phyloP scores from a whole-genome alignment of 2,888 invertebrate genomes.

The Sinhomidia bicolor region DNA sequence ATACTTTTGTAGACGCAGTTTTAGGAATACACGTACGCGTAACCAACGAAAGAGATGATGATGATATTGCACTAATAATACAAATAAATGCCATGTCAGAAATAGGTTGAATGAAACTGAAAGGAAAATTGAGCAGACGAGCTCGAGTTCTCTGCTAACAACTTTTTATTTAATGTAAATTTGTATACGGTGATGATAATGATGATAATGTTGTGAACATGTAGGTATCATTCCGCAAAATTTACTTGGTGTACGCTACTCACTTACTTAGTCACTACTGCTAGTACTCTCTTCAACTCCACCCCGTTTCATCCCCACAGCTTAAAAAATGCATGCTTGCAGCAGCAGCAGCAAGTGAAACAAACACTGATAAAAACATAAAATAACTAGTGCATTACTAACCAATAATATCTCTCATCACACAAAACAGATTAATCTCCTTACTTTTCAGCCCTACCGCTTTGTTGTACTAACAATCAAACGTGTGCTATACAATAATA shows the following conservation, averaged over 20 bases:
- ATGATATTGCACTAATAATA: not conserved
- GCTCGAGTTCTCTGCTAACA: conserved; percentile 35
- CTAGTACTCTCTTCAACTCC: not conserved
- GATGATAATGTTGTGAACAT: too few relatives aligned
- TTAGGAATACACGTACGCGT: too few relatives aligned
- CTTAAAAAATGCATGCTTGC: not conserved
- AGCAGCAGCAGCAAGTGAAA: conserved; percentile 27
- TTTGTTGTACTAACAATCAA: not conserved
- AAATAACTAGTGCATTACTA: conserved; percentile 55
- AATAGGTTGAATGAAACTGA: conserved; percentile 45
- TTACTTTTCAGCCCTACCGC: not conserved
- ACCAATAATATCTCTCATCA: conserved; percentile 26
- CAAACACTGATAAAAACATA: conserved; percentile 42
- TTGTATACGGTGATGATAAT: too few relatives aligned
- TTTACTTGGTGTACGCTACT: not conserved
- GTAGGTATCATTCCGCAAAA: too few relatives aligned
- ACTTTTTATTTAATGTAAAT: not conserved
- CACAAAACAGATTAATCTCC: conserved; percentile 14
- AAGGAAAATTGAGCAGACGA: conserved; percentile 34
- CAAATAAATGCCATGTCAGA: not conserved
- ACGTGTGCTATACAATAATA: not conserved
- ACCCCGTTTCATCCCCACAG: conserved; percentile 3
- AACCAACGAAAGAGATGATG: conserved; percentile 8
- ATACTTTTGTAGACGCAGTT: too few relatives aligned
- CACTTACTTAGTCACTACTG: too few relatives aligned